Percentiles rank a stretch among this genome's conserved stretches.
These are phyloP conservation scores for Calidris pugnax DNA, from an alignment of 2,113 vertebrate genomes.

Conservation along the genomic window DNA sequence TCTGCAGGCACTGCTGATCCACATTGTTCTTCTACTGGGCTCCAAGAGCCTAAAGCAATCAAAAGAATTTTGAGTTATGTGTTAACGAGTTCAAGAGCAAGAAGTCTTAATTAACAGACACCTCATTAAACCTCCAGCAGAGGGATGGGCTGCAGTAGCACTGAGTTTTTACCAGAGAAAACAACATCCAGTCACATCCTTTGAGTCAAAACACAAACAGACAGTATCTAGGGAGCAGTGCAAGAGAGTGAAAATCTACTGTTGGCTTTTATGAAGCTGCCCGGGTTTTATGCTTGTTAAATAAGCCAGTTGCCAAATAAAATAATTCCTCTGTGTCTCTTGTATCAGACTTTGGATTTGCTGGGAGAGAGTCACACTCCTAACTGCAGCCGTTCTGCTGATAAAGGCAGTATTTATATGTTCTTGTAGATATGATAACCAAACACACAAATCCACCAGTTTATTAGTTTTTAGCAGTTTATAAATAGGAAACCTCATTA, in stretches of 20 bases:
- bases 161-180: background rate
- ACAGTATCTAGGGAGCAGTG: background rate
- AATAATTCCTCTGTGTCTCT: constrained; percentile 10
- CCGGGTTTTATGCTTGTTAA: background rate
- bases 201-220: background rate
- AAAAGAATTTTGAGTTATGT: background rate
- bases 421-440: background rate
- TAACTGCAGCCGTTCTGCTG: background rate
- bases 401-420: constrained; percentile 37
- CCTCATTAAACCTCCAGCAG: background rate
- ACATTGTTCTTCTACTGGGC: background rate
- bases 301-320: constrained; percentile 21
- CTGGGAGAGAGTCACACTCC: background rate
- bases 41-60: background rate
- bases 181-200: background rate
- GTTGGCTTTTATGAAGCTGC: background rate
- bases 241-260: background rate
- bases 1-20: background rate
- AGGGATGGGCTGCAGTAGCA: background rate
- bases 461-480: constrained; percentile 40
- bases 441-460: constrained; percentile 15
- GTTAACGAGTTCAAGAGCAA: background rate
- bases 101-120: background rate
- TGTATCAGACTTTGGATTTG: background rate
- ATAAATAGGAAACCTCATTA: constrained; percentile 27